Evolutionary conservation across 2,113 vertebrate species (phyloP).

Genomic region (Atherinomorus stipes): DNA sequence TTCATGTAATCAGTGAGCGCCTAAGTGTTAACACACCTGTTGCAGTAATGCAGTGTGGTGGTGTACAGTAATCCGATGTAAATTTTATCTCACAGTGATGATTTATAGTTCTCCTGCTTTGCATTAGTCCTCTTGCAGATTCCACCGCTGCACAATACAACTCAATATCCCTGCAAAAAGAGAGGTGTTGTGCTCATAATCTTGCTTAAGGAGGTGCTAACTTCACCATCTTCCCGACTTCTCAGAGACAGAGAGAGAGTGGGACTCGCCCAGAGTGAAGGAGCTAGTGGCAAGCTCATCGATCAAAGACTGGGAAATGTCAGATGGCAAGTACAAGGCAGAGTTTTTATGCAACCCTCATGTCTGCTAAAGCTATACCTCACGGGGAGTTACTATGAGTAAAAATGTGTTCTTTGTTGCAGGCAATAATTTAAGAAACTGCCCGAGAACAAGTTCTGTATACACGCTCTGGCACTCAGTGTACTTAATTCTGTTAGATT

Average conservation of each 20-base stretch:
- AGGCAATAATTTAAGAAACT: conserved; percentile 12
- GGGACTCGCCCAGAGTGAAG: conserved; percentile 67
- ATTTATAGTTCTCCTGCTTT: conserved; percentile 34
- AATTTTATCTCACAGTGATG: conserved; percentile 17
- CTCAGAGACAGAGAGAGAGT: conserved; percentile 68
- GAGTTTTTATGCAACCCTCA: conserved; percentile 59
- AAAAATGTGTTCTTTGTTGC: conserved; percentile 34
- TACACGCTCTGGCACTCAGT: neutral
- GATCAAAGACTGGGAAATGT: conserved; percentile 78
- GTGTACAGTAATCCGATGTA: conserved; percentile 37
- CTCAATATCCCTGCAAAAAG: conserved; percentile 20
- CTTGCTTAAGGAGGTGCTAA: conserved; percentile 54
- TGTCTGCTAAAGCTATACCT: conserved; percentile 49
- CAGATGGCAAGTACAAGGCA: conserved; percentile 68
- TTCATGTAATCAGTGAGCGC: conserved; percentile 65
- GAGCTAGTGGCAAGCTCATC: conserved; percentile 76
- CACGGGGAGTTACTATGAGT: conserved; percentile 44
- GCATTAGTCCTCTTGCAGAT: conserved; percentile 29
- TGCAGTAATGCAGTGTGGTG: conserved; percentile 30
- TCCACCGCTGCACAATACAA: conserved; percentile 12
- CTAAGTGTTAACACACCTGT: conserved; percentile 44
- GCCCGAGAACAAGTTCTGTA: neutral
- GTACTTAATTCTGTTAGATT: neutral
- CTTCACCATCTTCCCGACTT: conserved; percentile 63
- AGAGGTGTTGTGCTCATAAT: conserved; percentile 46